A percentile compares a stretch with the other conserved stretches of the same genome.
Evolutionary conservation across 2,797 vertebrate species (phyloP).

Genomic region (Cyprinella venusta): DNA sequence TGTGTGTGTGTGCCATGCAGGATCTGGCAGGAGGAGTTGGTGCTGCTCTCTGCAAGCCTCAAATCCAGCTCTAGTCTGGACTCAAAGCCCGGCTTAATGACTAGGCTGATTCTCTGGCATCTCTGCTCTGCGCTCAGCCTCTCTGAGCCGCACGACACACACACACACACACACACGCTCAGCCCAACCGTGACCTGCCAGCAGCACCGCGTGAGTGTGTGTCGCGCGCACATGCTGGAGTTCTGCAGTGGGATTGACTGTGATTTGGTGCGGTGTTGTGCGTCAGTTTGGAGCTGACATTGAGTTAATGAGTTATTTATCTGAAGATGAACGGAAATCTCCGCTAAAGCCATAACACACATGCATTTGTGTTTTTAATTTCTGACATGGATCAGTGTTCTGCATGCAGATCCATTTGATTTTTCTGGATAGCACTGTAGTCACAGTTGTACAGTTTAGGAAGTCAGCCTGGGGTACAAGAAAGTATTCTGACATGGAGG

Average conservation of each 20-base stretch:
- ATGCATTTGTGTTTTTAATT: neutral
- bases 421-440: neutral
- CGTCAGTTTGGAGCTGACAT: neutral
- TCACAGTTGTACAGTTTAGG: neutral
- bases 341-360: slow-evolving; percentile 10
- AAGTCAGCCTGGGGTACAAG: neutral
- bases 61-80: slow-evolving; percentile 48
- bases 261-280: neutral
- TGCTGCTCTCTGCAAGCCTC: slow-evolving; percentile 22
- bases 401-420: neutral
- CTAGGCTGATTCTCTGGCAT: slow-evolving; percentile 31
- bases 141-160: neutral
- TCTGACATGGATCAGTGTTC: neutral
- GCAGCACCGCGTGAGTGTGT: neutral
- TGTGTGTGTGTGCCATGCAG: neutral
- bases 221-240: neutral
- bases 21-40: slow-evolving; percentile 2
- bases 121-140: slow-evolving; percentile 8
- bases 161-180: neutral
- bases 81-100: slow-evolving; percentile 31
- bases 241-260: neutral
- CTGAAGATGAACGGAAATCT: neutral
- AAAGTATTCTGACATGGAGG: neutral
- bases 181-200: neutral
- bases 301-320: slow-evolving; percentile 20